phyloP scores from a whole-genome alignment of 2,113 vertebrate species.

The Sitta europaea region DNA sequence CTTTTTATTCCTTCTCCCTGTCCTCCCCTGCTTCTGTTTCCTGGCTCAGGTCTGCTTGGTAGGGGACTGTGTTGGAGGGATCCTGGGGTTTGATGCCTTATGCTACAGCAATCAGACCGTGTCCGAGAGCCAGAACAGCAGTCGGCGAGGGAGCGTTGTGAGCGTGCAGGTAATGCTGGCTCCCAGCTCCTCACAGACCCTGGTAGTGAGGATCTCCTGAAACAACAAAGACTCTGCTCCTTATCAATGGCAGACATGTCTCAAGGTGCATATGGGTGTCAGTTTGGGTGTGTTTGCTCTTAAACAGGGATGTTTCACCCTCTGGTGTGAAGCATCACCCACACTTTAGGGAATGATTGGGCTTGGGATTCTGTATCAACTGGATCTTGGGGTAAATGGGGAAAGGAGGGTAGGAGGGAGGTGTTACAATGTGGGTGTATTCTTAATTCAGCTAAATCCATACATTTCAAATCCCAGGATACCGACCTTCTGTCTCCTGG shows the following conservation, averaged over 20 bases:
- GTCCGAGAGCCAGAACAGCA: slow-evolving; percentile 92
- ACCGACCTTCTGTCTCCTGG: slow-evolving; percentile 91
- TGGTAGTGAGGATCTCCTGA: background rate
- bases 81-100: slow-evolving; percentile 93
- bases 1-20: background rate
- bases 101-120: slow-evolving; percentile 87
- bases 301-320: background rate
- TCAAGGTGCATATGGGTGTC: background rate
- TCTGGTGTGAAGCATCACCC: background rate
- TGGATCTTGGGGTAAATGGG: background rate
- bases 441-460: background rate
- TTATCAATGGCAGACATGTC: background rate
- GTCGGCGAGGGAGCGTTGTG: slow-evolving; percentile 85
- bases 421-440: background rate
- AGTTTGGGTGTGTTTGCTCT: background rate
- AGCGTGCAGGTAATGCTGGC: slow-evolving; percentile 85
- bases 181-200: background rate
- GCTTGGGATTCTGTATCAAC: background rate
- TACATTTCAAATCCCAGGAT: slow-evolving; percentile 75
- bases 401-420: background rate
- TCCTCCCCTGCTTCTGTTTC: background rate
- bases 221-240: background rate
- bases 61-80: slow-evolving; percentile 96
- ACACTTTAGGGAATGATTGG: background rate
- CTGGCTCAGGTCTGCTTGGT: slow-evolving; percentile 90